Evolutionary conservation across 2,797 vertebrate genomes (phyloP).

Genomic region (Aeoliscus strigatus): DNA sequence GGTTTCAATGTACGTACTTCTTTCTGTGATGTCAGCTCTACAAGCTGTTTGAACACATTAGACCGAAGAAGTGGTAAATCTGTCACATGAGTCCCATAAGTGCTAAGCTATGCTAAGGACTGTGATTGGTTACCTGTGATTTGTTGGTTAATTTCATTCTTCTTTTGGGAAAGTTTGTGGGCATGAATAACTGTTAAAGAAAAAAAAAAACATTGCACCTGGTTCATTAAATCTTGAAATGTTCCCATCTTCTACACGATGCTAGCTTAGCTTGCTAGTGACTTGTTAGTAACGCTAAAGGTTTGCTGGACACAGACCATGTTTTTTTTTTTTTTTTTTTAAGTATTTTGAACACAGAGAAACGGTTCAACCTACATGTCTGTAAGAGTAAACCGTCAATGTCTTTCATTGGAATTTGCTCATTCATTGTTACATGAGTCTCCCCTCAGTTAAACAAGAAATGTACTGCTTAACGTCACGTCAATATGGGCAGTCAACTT

Average conservation of each 20-base stretch:
- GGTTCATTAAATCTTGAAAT: no score
- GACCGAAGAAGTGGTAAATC: no score
- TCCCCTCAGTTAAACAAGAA: no score
- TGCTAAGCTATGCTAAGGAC: no score
- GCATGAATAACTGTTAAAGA: slow-evolving; percentile 60
- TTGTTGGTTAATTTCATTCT: slow-evolving; percentile 57
- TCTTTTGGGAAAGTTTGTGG: slow-evolving; percentile 61
- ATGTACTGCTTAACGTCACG: no score
- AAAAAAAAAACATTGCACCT: no score
- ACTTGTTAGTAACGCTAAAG: background rate
- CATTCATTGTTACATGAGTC: no score
- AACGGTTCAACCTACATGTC: slow-evolving; percentile 52
- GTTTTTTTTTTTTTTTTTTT: no score
- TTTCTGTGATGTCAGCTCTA: slow-evolving; percentile 57
- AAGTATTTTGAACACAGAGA: background rate
- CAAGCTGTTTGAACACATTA: slow-evolving; percentile 42
- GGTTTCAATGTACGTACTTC: slow-evolving; percentile 44
- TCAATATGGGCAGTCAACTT: no score
- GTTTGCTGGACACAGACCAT: no score
- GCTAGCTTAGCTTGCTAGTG: background rate
- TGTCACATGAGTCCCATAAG: no score
- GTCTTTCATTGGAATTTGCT: slow-evolving; percentile 26
- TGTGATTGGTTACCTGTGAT: slow-evolving; percentile 50
- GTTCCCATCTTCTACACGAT: no score
- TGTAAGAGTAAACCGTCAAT: slow-evolving; percentile 62